Percentiles rank a stretch among this genome's conserved stretches.
These are phyloP conservation scores for Myotis planiceps DNA, from an alignment of 2,797 vertebrate species.

Conservation along the genomic window DNA sequence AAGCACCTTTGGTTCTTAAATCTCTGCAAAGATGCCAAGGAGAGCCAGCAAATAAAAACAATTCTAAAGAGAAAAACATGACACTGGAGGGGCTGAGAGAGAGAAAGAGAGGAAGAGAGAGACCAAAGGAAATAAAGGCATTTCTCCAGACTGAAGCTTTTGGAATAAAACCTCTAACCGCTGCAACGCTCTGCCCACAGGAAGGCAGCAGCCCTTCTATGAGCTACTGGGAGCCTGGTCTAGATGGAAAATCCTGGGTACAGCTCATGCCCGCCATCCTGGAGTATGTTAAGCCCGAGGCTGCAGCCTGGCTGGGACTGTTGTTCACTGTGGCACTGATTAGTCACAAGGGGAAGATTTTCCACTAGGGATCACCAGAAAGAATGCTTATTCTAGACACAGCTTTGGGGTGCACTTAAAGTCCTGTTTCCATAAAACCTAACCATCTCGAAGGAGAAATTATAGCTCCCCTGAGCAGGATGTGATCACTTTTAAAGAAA, in stretches of 20 bases:
- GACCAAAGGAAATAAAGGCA: not conserved
- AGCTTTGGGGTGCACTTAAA: slow-evolving; percentile 36
- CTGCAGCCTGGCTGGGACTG: not conserved
- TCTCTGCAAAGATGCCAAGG: not conserved
- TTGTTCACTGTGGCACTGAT: not conserved
- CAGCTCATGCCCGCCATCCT: not conserved
- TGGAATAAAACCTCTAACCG: not conserved
- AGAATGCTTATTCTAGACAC: slow-evolving; percentile 46
- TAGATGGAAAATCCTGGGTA: not conserved
- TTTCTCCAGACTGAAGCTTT: not conserved
- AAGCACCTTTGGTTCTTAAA: not conserved
- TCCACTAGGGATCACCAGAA: not conserved
- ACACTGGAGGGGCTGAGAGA: not conserved
- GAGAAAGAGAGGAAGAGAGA: not conserved
- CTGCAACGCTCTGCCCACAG: not conserved
- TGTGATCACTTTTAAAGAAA: slow-evolving; percentile 51
- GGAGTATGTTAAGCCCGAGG: not conserved
- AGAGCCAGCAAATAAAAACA: slow-evolving; percentile 5
- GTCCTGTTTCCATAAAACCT: slow-evolving; percentile 52
- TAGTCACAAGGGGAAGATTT: not conserved
- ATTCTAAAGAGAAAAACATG: not conserved
- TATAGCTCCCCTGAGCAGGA: slow-evolving; percentile 41
- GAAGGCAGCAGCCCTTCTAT: not conserved
- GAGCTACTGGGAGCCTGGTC: not conserved
- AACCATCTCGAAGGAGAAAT: not conserved